These are phyloP conservation scores for Rostratula benghalensis DNA, from an alignment of 2,113 vertebrate genomes.

Conservation along the genomic window DNA sequence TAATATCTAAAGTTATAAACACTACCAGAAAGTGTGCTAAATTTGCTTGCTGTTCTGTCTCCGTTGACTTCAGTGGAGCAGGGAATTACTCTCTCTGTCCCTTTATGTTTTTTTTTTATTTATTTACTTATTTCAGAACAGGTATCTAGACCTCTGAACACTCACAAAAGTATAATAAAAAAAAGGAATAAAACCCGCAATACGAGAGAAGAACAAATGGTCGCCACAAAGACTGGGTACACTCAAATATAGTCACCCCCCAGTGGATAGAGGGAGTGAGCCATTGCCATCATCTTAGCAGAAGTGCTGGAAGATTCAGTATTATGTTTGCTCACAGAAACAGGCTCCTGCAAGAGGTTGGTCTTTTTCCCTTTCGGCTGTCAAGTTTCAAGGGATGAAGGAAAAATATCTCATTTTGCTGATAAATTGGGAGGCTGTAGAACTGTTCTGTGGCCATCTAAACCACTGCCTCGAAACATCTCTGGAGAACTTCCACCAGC, in stretches of 20 bases:
- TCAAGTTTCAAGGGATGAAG: background rate
- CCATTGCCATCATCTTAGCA: background rate
- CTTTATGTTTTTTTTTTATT: background rate
- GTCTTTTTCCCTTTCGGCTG: background rate
- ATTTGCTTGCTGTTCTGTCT: background rate
- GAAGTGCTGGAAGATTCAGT: background rate
- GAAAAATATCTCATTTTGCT: background rate
- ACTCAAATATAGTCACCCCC: background rate
- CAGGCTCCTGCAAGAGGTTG: background rate
- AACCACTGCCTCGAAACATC: background rate
- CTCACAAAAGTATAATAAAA: background rate
- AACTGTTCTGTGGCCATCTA: background rate
- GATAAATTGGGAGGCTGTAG: background rate
- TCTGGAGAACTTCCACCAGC: slow-evolving; percentile 2
- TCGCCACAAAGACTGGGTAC: background rate
- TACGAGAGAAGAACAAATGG: background rate
- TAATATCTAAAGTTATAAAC: background rate
- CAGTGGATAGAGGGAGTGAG: background rate
- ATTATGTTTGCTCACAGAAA: background rate
- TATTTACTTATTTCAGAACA: background rate
- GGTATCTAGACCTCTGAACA: background rate
- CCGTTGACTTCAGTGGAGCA: background rate
- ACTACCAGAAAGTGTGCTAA: background rate
- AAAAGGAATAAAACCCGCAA: background rate
- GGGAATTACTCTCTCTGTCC: background rate